Conservation (phyloP, 2,888 invertebrate species). For the Ametastegia equiseti region DNA sequence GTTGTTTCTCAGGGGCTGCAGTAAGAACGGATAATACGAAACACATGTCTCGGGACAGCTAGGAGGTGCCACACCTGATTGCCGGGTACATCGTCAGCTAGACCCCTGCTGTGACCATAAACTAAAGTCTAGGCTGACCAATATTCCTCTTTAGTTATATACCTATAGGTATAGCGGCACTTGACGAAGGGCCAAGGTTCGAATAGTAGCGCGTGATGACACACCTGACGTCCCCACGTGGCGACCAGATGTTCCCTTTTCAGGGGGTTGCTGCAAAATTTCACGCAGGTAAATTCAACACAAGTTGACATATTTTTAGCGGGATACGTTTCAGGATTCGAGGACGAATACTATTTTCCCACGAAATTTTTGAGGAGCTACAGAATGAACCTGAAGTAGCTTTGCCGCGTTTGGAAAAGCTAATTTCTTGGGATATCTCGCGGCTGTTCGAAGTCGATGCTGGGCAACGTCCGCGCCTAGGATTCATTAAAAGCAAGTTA, state of each 20-base stretch:
- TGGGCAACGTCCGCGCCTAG: constrained; percentile 58
- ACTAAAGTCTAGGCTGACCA: constrained; percentile 40
- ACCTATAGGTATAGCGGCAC: not conserved
- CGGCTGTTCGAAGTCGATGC: constrained; percentile 38
- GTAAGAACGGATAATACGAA: constrained; percentile 66
- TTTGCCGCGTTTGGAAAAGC: constrained; percentile 9
- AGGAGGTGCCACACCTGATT: constrained; percentile 59
- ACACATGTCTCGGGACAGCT: constrained; percentile 62
- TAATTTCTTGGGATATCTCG: constrained; percentile 47
- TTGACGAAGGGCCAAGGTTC: constrained; percentile 13
- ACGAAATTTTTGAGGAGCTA: not conserved
- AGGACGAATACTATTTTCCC: not conserved
- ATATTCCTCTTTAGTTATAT: no score
- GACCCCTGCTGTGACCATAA: constrained; percentile 49
- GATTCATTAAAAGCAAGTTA: constrained; percentile 66
- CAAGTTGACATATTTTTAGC: not conserved
- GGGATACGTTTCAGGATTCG: not conserved
- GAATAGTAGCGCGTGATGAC: constrained; percentile 34
- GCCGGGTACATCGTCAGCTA: constrained; percentile 40
- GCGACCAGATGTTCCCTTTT: constrained; percentile 60
- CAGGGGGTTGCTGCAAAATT: not conserved
- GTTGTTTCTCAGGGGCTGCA: constrained; percentile 25
- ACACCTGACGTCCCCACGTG: constrained; percentile 63
- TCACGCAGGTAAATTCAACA: not conserved
- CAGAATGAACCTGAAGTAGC: not conserved